A percentile compares a stretch with the other conserved stretches of the same genome.
Evolutionary conservation across 2,113 vertebrate species (phyloP).

Genomic region (Eudyptes chrysolophus): DNA sequence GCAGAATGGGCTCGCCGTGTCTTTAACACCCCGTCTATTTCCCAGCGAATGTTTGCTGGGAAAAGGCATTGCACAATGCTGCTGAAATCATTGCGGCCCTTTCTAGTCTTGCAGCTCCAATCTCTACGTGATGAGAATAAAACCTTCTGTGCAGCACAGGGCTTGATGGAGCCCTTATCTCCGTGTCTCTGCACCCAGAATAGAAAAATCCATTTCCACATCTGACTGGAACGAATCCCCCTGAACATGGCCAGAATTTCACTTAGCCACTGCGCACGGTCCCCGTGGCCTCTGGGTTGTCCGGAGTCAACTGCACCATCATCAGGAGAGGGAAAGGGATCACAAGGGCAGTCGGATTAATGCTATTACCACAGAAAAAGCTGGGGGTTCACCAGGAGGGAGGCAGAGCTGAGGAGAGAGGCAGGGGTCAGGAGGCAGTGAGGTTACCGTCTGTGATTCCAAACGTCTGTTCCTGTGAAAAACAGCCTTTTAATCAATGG

Average conservation of each 20-base stretch:
- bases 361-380: background rate
- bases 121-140: conserved; percentile 41
- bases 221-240: background rate
- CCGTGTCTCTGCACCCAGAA: background rate
- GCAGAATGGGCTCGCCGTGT: background rate
- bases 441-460: background rate
- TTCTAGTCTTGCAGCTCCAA: conserved; percentile 7
- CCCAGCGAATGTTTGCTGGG: background rate
- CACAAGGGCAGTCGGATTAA: background rate
- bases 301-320: background rate
- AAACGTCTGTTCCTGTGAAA: background rate
- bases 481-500: background rate
- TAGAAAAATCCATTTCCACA: conserved; percentile 23
- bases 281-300: background rate
- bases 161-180: conserved; percentile 48
- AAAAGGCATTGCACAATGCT: conserved; percentile 7
- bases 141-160: conserved; percentile 26
- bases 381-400: background rate
- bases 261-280: background rate
- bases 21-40: background rate
- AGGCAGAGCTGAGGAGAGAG: background rate
- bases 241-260: background rate
- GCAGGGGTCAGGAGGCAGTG: background rate
- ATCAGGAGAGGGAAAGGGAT: background rate
- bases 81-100: conserved; percentile 11